Base-by-base conservation (phyloP, 2,888 invertebrate species). In the Tortrix viridana region DNA sequence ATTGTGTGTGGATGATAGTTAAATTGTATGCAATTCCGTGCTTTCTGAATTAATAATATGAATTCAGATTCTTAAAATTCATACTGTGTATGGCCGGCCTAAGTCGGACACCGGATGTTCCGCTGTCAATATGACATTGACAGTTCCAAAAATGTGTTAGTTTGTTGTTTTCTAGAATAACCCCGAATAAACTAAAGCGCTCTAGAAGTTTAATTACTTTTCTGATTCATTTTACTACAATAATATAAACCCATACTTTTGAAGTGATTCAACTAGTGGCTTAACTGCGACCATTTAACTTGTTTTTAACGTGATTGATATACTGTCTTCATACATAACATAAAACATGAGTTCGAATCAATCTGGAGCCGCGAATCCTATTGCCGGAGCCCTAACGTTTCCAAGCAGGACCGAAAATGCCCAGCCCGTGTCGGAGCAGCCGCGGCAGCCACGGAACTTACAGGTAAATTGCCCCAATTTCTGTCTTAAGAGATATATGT, bases 401-500 rank as follows among this genome's bases (percentile, higher is more conserved):
- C 78, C 86, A 1, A 65, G 46, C 23, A 69, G 73, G 5, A 75
- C 72, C 67, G 73, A 70, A 22, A 67, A 71, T 62, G 66, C 70
- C 0, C 75, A 75, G 50, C 67, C 77, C 1, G 26, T 73, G 2
- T 73, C 83, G 0, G 68, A 69, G 0, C 89, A 86, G 65, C 89
- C 87, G 1, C 74, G 88, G 23, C 89, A 86, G 64, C 89, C 90
- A 0, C 77, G 78, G 55, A 88, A 85, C 69, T 72, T 92, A 32
- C 91, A 90, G 86, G 92, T 88, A 7, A n/a, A 14, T 50, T 32
- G 12, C 12, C 32, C 12, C 12, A 32, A 12, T 3, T 32, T 32
- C 32, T 32, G 32, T 3, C 3, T 32, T 2, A 12, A 32, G 12
- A 12, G 12, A 9, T 9, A 9, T 26, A 7, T 9, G 7, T 9